A percentile compares a stretch with the other conserved stretches of the same genome.
phyloP scores from a whole-genome alignment of 2,113 vertebrate species.

The Prionailurus bengalensis region DNA sequence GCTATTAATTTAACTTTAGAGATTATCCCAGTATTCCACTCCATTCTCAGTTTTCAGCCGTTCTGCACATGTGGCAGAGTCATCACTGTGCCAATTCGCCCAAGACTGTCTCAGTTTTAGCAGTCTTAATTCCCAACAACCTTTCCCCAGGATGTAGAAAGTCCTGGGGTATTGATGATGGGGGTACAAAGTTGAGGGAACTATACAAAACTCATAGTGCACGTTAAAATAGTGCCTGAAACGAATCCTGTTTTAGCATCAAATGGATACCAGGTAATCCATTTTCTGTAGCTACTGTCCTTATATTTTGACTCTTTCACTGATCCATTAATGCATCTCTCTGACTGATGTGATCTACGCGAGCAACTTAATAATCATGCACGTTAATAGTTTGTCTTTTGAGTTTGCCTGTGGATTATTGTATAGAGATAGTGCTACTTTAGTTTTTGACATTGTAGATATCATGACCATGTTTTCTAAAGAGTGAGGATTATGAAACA shows the following conservation, averaged over 20 bases:
- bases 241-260: not conserved
- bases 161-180: not conserved
- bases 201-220: not conserved
- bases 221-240: not conserved
- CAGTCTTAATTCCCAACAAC: not conserved
- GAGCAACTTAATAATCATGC: not conserved
- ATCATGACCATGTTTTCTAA: not conserved
- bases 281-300: not conserved
- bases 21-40: not conserved
- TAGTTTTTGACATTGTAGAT: not conserved
- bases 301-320: not conserved
- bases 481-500: not conserved
- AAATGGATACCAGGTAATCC: not conserved
- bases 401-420: not conserved
- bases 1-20: not conserved
- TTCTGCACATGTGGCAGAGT: not conserved
- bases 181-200: not conserved
- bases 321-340: not conserved
- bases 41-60: not conserved
- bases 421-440: not conserved
- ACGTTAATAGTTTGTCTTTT: not conserved
- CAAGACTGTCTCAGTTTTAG: not conserved
- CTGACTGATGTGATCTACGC: not conserved
- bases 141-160: not conserved
- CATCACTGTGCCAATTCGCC: not conserved